A percentile compares a stretch with the other conserved stretches of the same genome.
Conservation (phyloP, 2,113 vertebrate species). For the Paradoxurus hermaphroditus region DNA sequence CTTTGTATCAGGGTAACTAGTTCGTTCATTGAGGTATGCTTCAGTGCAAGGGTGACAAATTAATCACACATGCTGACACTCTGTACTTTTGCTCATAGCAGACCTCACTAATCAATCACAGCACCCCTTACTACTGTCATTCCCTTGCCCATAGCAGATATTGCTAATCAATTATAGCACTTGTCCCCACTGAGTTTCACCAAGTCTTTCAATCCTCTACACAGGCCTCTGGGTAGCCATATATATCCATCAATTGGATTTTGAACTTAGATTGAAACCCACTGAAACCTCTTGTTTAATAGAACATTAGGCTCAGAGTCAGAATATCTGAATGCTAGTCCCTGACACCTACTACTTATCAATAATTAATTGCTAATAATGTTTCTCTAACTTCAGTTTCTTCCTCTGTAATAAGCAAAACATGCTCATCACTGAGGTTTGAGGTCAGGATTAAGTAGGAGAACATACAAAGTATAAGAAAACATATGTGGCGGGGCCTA, state of each 20-base stretch:
- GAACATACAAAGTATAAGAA: not conserved
- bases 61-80: not conserved
- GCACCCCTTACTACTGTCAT: not conserved
- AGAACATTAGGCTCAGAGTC: not conserved
- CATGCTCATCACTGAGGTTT: not conserved
- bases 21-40: not conserved
- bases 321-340: not conserved
- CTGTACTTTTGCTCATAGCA: not conserved
- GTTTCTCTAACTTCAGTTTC: not conserved
- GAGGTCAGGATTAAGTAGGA: not conserved
- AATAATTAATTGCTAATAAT: not conserved
- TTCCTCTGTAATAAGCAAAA: not conserved
- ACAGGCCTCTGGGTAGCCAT: not conserved
- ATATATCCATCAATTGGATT: not conserved
- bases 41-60: not conserved
- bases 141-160: not conserved
- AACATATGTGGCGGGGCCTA: not conserved
- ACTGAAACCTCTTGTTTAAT: not conserved
- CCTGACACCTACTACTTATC: not conserved
- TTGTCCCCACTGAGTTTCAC: not conserved
- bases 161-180: not conserved
- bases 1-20: not conserved
- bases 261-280: not conserved
- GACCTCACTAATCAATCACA: conserved; percentile 37
- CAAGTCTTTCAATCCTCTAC: not conserved